A percentile compares a stretch with the other conserved stretches of the same genome.
Conservation (phyloP, 2,888 invertebrate genomes). For the Timandra comae region DNA sequence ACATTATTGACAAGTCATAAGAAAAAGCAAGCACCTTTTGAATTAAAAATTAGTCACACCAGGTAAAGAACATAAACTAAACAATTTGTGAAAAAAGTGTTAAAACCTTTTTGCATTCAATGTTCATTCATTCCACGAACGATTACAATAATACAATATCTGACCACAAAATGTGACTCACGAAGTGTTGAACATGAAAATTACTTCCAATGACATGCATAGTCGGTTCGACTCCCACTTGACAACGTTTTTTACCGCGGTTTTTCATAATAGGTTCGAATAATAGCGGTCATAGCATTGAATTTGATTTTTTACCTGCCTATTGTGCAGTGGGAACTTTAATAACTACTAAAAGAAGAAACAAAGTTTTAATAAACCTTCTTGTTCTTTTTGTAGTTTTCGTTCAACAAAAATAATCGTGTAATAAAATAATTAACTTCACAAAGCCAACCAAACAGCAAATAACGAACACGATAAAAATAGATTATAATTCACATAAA, state of each 20-base stretch:
- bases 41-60: too few species aligned
- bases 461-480: too few species aligned
- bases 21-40: too few species aligned
- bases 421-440: too few species aligned
- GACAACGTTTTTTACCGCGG: conserved; percentile 16
- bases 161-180: conserved; percentile 1
- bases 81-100: too few species aligned
- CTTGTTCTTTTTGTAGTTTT: too few species aligned
- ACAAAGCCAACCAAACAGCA: too few species aligned
- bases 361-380: background rate
- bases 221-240: conserved; percentile 16
- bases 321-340: background rate
- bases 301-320: conserved; percentile 17
- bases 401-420: too few species aligned
- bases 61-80: too few species aligned
- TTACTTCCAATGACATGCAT: conserved; percentile 20
- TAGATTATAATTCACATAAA: conserved; percentile 3
- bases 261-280: conserved; percentile 18
- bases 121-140: background rate
- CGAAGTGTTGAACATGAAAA: conserved; percentile 2
- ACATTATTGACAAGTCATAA: too few species aligned
- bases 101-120: background rate
- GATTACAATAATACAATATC: background rate
- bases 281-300: conserved; percentile 22
- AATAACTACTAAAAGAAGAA: too few species aligned